These are phyloP conservation scores for Macaria liturata DNA, from an alignment of 2,888 invertebrate genomes.

Conservation along the genomic window DNA sequence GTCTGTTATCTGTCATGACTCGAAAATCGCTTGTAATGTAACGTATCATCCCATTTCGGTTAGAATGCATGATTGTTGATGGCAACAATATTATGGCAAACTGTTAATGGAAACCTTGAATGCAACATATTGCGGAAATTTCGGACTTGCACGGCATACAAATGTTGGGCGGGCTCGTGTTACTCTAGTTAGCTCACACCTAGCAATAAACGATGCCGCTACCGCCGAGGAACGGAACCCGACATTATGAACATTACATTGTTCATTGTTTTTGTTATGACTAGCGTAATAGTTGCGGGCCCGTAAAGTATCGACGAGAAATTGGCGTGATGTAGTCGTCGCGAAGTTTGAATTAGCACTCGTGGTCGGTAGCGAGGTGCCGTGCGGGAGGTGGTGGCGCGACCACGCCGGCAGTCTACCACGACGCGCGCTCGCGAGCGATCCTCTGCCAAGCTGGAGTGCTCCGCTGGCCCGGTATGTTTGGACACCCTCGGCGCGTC, in stretches of 20 bases:
- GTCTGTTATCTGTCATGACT: constrained; percentile 7
- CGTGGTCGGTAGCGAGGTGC: constrained; percentile 47
- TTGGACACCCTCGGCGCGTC: constrained; percentile 78
- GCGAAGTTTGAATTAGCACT: constrained; percentile 67
- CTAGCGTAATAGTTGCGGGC: constrained; percentile 30
- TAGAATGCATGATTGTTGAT: not conserved
- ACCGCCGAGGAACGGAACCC: not conserved
- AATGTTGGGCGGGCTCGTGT: no score
- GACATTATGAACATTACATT: constrained; percentile 1
- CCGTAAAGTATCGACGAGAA: constrained; percentile 32
- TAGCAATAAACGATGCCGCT: constrained; percentile 1
- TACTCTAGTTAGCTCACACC: no score
- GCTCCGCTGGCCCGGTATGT: constrained; percentile 77
- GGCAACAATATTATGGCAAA: not conserved
- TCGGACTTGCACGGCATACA: no score
- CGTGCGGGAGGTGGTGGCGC: constrained; percentile 44
- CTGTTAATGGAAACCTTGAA: no score
- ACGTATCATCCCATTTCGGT: no score
- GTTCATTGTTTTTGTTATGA: constrained; percentile 28
- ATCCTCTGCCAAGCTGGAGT: constrained; percentile 76
- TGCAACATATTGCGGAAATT: no score
- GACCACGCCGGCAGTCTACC: constrained; percentile 65
- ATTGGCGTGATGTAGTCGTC: constrained; percentile 35
- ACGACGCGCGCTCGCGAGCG: constrained; percentile 75
- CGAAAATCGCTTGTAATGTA: not conserved